phyloP scores from a whole-genome alignment of 2,888 invertebrate genomes.

The Spatulosminthurus flaviceps region DNA sequence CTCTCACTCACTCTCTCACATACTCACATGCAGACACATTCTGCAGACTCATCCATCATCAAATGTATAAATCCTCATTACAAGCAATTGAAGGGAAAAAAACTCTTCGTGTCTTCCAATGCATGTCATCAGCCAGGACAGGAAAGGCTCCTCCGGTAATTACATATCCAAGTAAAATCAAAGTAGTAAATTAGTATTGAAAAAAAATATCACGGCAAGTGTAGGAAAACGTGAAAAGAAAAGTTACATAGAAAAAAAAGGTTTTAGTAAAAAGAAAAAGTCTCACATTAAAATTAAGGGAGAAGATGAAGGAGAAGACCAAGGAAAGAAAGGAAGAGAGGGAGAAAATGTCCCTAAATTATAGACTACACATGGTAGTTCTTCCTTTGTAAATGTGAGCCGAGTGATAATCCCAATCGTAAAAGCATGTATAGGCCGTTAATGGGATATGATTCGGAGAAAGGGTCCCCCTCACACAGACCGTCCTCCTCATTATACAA shows the following conservation, averaged over 20 bases:
- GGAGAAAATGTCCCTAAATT: slow-evolving; percentile 47
- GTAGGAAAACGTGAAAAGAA: too few relatives aligned
- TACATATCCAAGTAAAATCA: neutral
- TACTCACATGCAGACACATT: neutral
- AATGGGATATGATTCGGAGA: neutral
- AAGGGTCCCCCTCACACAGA: slow-evolving; percentile 26
- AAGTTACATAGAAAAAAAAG: too few relatives aligned
- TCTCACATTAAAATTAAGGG: slow-evolving; percentile 37
- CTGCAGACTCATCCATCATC: slow-evolving; percentile 42
- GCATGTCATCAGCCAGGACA: neutral
- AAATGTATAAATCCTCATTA: slow-evolving; percentile 31
- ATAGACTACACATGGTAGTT: slow-evolving; percentile 38
- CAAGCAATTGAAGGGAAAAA: slow-evolving; percentile 14
- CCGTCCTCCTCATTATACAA: slow-evolving; percentile 1
- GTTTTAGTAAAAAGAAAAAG: neutral
- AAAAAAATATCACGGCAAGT: too few relatives aligned
- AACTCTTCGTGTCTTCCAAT: slow-evolving; percentile 9
- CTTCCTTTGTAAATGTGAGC: neutral
- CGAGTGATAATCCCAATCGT: neutral
- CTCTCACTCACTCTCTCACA: neutral
- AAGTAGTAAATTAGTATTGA: too few relatives aligned
- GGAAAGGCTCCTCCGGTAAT: neutral
- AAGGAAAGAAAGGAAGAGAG: too few relatives aligned
- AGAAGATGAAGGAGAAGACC: slow-evolving; percentile 20
- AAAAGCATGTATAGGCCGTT: neutral